Base-by-base conservation (phyloP, 2,797 vertebrate genomes). In the Pseudochromis fuscus region DNA sequence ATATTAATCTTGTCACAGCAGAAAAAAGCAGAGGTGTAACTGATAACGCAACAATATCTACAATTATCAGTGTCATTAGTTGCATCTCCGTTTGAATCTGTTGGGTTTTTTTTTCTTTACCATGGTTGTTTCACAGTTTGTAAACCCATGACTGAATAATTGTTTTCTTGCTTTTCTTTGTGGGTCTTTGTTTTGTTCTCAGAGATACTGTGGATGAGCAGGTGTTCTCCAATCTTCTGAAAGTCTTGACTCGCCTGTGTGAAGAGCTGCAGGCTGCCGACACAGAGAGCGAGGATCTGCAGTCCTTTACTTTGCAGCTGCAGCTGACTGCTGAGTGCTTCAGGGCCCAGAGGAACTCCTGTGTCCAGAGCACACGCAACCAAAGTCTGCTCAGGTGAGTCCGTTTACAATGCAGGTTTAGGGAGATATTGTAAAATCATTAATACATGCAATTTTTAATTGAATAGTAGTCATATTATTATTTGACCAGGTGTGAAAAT, bases 291-390 rank as follows among this genome's bases (percentile, higher is more conserved):
- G 59, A 67, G 42, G 90, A 82, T 1, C 35, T 55, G 52, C 85
- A 73, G 18, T 77, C 88, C 1, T 35, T 83, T 3, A 69, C 90
- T 7, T 60, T 93, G 67, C 91, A 84, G 65, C 88, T 96, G 53
- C 92, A 95, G 90, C 38, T 99, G 3, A 64, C 84, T 0, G 93
- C 96, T 0, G 97, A 98, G 61, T 97, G 97, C 86, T 98, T 98
- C 92, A 89, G 98, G 56, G 96, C 95, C 18, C 95, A 95, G 63
- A 95, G 98, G 74, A 99, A 98, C 33, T 93, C 96, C 1, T 98
- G 98, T 13, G 94, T 96, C 0, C 94, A 96, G 75, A 97, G 95
- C 83, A 45, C 87, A 44, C 92, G 82, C 61, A 99, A 97, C 89
- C 98, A 99, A 60, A 80, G 85, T 9, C 24, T 93, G 53, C 92